A percentile compares a stretch with the other conserved stretches of the same genome.
Conservation (phyloP, 2,113 vertebrate genomes). For the Alectura lathami region DNA sequence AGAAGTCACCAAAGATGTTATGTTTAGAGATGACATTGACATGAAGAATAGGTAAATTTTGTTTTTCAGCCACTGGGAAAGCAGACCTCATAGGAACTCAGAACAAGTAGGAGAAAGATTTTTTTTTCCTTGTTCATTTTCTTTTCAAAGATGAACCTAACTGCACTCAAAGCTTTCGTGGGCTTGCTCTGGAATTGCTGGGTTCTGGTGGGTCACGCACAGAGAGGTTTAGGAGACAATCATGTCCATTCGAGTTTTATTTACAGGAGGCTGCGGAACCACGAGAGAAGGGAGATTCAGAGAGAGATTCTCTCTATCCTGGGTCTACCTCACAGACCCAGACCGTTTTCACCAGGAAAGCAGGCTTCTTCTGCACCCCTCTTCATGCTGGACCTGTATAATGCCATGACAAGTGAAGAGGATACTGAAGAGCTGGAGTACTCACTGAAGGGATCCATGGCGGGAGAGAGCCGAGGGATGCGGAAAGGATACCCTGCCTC, state of each 20-base stretch:
- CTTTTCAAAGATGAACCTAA: constrained; percentile 85
- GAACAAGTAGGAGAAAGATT: constrained; percentile 55
- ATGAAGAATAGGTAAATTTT: constrained; percentile 82
- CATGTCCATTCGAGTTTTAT: constrained; percentile 99
- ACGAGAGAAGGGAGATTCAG: constrained; percentile 97
- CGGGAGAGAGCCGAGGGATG: constrained; percentile 80
- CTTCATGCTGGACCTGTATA: constrained; percentile 99
- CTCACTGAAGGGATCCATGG: constrained; percentile 79
- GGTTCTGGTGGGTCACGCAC: constrained; percentile 85
- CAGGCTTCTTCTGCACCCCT: constrained; percentile 96
- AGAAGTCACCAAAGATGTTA: constrained; percentile 74
- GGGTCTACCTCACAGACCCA: constrained; percentile 95
- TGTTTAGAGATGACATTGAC: constrained; percentile 78
- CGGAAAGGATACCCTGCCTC: constrained; percentile 84
- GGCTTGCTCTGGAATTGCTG: constrained; percentile 90
- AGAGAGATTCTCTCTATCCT: constrained; percentile 99
- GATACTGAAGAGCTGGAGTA: constrained; percentile 82
- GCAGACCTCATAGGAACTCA: constrained; percentile 70
- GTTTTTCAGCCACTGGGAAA: constrained; percentile 72
- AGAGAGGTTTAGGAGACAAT: constrained; percentile 90
- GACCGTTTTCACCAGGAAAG: constrained; percentile 95
- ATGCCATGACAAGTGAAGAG: constrained; percentile 95
- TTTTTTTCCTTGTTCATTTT: constrained; percentile 59
- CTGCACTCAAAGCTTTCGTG: constrained; percentile 79
- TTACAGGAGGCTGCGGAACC: constrained; percentile 96